A percentile compares a stretch with the other conserved stretches of the same genome.
phyloP scores from a whole-genome alignment of 2,113 vertebrate species.

The Capra hircus region DNA sequence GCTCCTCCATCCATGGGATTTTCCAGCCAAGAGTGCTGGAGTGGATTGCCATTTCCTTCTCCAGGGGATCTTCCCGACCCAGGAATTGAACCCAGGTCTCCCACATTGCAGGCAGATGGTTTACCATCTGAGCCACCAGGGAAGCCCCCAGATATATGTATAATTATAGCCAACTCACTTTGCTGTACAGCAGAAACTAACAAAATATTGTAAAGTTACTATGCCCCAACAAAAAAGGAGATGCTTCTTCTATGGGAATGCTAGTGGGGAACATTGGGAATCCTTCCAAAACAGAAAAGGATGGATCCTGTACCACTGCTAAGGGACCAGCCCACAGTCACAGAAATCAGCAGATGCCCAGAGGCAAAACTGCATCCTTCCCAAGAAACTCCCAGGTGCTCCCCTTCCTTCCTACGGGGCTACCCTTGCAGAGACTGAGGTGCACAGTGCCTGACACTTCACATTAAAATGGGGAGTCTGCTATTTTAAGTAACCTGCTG shows the following conservation, averaged over 20 bases:
- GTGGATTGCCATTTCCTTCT: too few relatives aligned
- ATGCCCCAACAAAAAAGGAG: neutral
- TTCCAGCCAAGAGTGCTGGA: too few relatives aligned
- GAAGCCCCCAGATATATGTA: neutral
- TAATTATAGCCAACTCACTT: neutral
- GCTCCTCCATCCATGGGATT: too few relatives aligned
- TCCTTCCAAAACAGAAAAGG: neutral
- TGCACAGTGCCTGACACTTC: fast-evolving
- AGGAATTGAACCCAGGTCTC: too few relatives aligned
- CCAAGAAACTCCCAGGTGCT: neutral
- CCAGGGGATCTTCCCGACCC: too few relatives aligned
- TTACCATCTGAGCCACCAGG: too few relatives aligned
- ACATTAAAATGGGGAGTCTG: fast-evolving
- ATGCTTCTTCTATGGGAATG: neutral
- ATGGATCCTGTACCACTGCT: neutral
- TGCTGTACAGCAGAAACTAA: neutral
- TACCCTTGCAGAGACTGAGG: fast-evolving
- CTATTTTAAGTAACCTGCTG: neutral
- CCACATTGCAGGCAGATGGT: too few relatives aligned
- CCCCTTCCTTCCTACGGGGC: fast-evolving
- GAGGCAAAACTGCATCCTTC: neutral
- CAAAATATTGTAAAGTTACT: neutral
- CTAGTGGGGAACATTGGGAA: neutral
- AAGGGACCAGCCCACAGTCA: neutral
- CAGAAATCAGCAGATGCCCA: neutral